Conservation (phyloP, 2,113 vertebrate species). For the Hemicordylus capensis region DNA sequence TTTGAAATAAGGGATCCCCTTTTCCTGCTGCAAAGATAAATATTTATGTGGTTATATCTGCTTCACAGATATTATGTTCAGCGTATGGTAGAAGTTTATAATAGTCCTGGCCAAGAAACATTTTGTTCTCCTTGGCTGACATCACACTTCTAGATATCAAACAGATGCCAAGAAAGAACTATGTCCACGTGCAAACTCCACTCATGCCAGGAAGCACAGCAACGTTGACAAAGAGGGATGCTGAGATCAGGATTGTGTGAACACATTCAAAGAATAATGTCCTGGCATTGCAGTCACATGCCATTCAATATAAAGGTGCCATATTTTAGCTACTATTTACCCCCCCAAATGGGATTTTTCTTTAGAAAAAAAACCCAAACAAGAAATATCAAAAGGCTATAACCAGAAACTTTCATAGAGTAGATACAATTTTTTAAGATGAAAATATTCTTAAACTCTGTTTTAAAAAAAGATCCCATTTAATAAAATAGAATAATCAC, state of each 20-base stretch:
- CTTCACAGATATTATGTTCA: constrained; percentile 20
- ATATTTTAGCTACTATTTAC: not conserved
- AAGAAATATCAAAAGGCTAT: not conserved
- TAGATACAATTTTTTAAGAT: not conserved
- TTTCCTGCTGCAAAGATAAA: not conserved
- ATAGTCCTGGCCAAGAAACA: constrained; percentile 36
- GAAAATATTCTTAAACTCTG: not conserved
- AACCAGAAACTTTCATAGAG: not conserved
- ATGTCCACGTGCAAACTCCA: constrained; percentile 24
- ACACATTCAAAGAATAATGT: constrained; percentile 34
- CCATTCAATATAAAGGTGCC: not conserved
- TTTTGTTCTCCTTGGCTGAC: constrained; percentile 42
- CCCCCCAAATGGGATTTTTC: not conserved
- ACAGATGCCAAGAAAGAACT: constrained; percentile 50
- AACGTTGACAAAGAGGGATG: constrained; percentile 34
- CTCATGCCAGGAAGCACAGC: constrained; percentile 36
- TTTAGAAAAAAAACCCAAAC: not conserved
- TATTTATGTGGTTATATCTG: not conserved
- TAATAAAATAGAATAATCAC: not conserved
- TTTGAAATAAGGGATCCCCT: not conserved
- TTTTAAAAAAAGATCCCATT: not conserved
- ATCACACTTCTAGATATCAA: constrained; percentile 53
- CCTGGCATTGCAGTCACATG: constrained; percentile 18
- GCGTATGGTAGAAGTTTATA: constrained; percentile 24
- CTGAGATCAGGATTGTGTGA: constrained; percentile 16